A percentile compares a stretch with the other conserved stretches of the same genome.
These are phyloP conservation scores for Camponotus pennsylvanicus DNA, from an alignment of 1,140 invertebrate genomes.

Conservation along the genomic window DNA sequence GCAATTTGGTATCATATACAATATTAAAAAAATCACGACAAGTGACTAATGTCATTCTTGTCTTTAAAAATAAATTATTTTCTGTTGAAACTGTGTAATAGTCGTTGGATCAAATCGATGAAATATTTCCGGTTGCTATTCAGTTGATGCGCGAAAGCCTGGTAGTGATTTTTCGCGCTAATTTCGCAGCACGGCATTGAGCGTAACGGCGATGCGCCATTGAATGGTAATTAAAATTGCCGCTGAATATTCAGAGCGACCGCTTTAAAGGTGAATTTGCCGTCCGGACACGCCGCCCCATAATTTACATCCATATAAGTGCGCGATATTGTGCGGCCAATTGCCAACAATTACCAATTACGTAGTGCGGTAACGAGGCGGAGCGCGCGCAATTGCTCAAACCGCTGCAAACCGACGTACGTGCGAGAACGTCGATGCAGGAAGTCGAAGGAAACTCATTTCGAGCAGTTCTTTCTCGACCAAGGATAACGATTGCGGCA, in stretches of 20 bases:
- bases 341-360: conserved; percentile 68
- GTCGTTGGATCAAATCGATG: background rate
- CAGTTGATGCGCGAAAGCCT: conserved; percentile 17
- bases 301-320: conserved; percentile 53
- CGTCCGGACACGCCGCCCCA: conserved; percentile 34
- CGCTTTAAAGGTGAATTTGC: conserved; percentile 59
- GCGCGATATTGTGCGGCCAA: conserved; percentile 51
- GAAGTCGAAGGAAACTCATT: conserved; percentile 68
- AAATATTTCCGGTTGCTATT: conserved; percentile 22
- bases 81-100: background rate
- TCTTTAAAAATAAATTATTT: too few relatives aligned
- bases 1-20: too few relatives aligned
- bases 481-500: conserved; percentile 62
- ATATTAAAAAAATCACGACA: too few relatives aligned
- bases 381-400: conserved; percentile 62
- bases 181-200: conserved; percentile 40
- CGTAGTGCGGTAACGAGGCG: conserved; percentile 62
- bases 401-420: conserved; percentile 37
- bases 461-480: conserved; percentile 57
- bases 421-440: conserved; percentile 59
- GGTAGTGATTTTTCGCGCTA: conserved; percentile 46
- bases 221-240: conserved; percentile 60
- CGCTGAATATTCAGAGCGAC: conserved; percentile 58
- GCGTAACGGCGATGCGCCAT: conserved; percentile 48
- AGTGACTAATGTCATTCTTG: too few relatives aligned